Base-by-base conservation (phyloP, 2,888 invertebrate species). In the Atrina japonica region DNA sequence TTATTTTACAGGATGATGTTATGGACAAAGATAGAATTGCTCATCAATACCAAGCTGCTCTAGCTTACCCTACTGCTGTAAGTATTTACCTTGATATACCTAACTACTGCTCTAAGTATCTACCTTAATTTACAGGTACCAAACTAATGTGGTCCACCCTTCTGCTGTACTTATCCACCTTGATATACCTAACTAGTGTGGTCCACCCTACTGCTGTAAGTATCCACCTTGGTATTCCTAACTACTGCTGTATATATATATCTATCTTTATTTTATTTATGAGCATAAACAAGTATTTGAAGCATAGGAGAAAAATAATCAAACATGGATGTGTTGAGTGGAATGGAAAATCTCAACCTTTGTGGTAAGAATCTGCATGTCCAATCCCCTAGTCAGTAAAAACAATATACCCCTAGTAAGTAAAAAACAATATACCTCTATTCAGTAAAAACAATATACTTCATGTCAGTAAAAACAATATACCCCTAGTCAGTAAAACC, bases 1-100 rank as follows among this genome's bases (percentile, higher is more conserved):
- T 61, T 47, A 21, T 71, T 63, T 70, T 71, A 25, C 78, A 93
- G 93, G 96, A 96, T 91, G 96, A 96, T 92, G 89, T 94, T 43
- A 95, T 95, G 94, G 86, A 93, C 69, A 92, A 93, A 7, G 90
- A 93, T 29, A 91, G 96, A 91, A 72, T 86, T 70, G 66, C 67
- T 69, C 56, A 70, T 29, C 86, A 87, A 59, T 71, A 74, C 35
- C 68, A 76, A 30, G 83, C 83, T 16, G 80, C 83, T 25, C 35
- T 73, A 64, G 73, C 80, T 25, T 65, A 81, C 43, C 81, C 81
- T 11, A 70, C 81, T 45, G 66, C 80, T 74, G 86, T 88, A 70
- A 81, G 82, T 77, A 52, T 11, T 23, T 9, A 30, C 55, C 21
- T 35, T 5, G 35, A n/a, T n/a, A n/a, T n/a, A n/a, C n/a, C n/a